Evolutionary conservation across 2,113 vertebrate species (phyloP).

Genomic region (Callipepla squamata): DNA sequence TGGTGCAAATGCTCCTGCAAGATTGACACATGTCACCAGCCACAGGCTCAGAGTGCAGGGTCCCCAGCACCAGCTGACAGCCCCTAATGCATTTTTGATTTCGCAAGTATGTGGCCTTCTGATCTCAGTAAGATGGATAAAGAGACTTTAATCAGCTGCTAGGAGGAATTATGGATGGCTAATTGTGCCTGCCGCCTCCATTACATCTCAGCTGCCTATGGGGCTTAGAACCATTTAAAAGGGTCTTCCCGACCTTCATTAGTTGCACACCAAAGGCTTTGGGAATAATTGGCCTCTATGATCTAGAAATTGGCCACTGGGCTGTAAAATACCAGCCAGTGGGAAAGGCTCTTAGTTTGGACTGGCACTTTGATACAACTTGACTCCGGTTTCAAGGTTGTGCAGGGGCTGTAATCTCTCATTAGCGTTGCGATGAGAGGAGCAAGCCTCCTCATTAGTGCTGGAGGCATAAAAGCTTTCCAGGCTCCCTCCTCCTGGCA

Average conservation of each 20-base stretch:
- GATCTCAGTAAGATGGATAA: slow-evolving; percentile 55
- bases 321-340: slow-evolving; percentile 79
- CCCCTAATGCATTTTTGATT: slow-evolving; percentile 54
- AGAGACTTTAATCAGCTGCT: slow-evolving; percentile 71
- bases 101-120: slow-evolving; percentile 54
- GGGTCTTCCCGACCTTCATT: slow-evolving; percentile 63
- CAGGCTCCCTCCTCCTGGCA: background rate
- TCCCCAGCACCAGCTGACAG: fast-evolving
- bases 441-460: background rate
- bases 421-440: background rate
- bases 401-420: slow-evolving; percentile 60
- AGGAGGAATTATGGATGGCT: slow-evolving; percentile 69
- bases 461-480: background rate
- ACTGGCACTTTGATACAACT: slow-evolving; percentile 68
- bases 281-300: slow-evolving; percentile 66
- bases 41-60: background rate
- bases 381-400: slow-evolving; percentile 28
- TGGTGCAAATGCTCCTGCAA: background rate
- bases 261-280: slow-evolving; percentile 74
- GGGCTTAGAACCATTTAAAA: slow-evolving; percentile 28
- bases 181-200: slow-evolving; percentile 76
- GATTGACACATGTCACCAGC: background rate
- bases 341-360: slow-evolving; percentile 66
- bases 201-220: slow-evolving; percentile 50
- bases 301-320: slow-evolving; percentile 78